Evolutionary conservation across 1,140 invertebrate species (phyloP).

Genomic region (Lordiphosa clarofinis): DNA sequence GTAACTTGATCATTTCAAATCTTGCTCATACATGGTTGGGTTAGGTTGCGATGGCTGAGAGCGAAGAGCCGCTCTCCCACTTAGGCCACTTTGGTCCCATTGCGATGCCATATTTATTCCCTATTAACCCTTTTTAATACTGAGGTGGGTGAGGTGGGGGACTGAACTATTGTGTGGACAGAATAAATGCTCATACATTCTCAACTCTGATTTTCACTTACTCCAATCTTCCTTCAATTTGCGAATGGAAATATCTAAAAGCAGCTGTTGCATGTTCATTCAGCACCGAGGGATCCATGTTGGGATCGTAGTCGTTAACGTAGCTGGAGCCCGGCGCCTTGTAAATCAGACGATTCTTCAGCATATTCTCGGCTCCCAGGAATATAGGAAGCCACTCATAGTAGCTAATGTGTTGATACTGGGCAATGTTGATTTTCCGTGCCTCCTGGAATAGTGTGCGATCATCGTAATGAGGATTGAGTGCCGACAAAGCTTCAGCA

Average conservation of each 20-base stretch:
- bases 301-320: conserved; percentile 92
- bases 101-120: too few relatives aligned
- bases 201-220: conserved; percentile 79
- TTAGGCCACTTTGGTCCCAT: too few relatives aligned
- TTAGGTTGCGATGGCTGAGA: too few relatives aligned
- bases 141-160: too few relatives aligned
- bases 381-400: conserved; percentile 93
- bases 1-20: too few relatives aligned
- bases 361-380: conserved; percentile 85
- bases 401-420: conserved; percentile 92
- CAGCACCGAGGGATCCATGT: conserved; percentile 88
- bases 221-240: conserved; percentile 89
- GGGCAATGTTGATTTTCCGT: conserved; percentile 87
- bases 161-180: too few relatives aligned
- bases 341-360: conserved; percentile 86
- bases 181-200: too few relatives aligned
- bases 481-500: conserved; percentile 84
- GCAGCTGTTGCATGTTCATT: conserved; percentile 93
- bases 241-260: conserved; percentile 92
- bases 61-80: too few relatives aligned
- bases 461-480: conserved; percentile 94
- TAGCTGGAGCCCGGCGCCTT: conserved; percentile 82
- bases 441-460: conserved; percentile 93
- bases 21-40: too few relatives aligned
- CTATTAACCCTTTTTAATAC: too few relatives aligned